Conservation (phyloP, 2,113 vertebrate species). For the Vicugna pacos region DNA sequence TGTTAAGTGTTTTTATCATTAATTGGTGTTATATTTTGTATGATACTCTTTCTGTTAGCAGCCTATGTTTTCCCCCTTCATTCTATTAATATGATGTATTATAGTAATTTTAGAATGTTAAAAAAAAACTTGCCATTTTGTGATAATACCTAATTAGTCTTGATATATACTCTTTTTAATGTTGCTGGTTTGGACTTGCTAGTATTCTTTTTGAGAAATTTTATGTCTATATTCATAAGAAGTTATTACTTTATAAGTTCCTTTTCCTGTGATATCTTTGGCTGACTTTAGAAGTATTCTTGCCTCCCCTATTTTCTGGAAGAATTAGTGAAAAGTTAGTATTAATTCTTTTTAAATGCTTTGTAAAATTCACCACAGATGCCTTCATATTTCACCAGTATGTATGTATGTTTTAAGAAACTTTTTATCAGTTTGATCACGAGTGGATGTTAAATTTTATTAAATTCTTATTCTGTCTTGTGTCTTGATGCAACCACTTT, state of each 20-base stretch:
- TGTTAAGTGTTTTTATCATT: neutral
- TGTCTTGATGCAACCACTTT: neutral
- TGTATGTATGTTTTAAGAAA: neutral
- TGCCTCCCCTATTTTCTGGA: neutral
- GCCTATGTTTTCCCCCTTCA: neutral
- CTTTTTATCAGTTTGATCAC: neutral
- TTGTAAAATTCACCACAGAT: neutral
- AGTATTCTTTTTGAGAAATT: neutral
- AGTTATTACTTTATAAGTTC: neutral
- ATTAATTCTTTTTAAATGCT: neutral
- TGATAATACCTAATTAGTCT: neutral
- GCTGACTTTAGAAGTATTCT: neutral
- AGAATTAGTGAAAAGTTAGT: neutral
- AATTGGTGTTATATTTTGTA: neutral
- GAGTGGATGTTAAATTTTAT: neutral
- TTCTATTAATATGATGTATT: neutral
- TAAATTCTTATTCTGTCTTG: neutral
- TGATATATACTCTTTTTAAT: neutral
- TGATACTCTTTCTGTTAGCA: neutral
- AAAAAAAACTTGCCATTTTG: neutral
- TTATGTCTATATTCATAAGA: neutral
- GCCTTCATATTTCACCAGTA: neutral
- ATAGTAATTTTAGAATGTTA: neutral
- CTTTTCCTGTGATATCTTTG: neutral
- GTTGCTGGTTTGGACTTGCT: neutral